Conservation (phyloP, 23 tunicate genomes). For the Pegea sp. region DNA sequence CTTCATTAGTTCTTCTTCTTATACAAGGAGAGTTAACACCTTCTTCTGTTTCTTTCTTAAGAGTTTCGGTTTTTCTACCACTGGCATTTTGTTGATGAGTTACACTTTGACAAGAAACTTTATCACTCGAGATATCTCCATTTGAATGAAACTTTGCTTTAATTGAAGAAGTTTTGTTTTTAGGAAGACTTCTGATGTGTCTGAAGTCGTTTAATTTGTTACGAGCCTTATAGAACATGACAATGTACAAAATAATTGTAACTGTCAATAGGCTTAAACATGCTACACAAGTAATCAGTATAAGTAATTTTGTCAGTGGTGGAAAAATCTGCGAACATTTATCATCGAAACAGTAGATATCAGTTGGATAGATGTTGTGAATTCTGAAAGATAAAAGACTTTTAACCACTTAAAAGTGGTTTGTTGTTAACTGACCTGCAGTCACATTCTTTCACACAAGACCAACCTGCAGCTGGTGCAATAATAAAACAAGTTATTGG, state of each 20-base stretch:
- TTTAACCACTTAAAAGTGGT: no score
- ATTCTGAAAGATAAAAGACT: conserved; percentile 12
- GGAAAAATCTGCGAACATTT: conserved; percentile 44
- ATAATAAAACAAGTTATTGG: conserved; percentile 7
- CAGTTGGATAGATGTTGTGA: conserved; percentile 34
- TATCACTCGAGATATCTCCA: no score
- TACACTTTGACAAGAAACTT: no score
- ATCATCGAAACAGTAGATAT: conserved; percentile 27
- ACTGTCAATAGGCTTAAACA: conserved; percentile 4
- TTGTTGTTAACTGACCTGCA: conserved; percentile 44
- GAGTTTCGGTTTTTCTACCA: no score
- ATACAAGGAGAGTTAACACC: no score
- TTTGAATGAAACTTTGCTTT: no score
- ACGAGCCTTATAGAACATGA: conserved; percentile 11
- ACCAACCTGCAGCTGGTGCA: conserved; percentile 31
- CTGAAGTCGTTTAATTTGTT: not conserved
- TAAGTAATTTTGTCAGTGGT: conserved; percentile 21
- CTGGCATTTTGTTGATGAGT: no score
- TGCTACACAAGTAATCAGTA: conserved; percentile 6
- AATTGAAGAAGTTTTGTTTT: no score
- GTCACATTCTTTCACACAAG: conserved; percentile 36
- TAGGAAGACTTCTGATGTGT: no score
- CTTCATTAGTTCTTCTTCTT: no score
- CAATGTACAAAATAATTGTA: conserved; percentile 9
- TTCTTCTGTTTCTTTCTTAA: no score